phyloP scores from a whole-genome alignment of 2,113 vertebrate species.

The Pelusios castaneus region DNA sequence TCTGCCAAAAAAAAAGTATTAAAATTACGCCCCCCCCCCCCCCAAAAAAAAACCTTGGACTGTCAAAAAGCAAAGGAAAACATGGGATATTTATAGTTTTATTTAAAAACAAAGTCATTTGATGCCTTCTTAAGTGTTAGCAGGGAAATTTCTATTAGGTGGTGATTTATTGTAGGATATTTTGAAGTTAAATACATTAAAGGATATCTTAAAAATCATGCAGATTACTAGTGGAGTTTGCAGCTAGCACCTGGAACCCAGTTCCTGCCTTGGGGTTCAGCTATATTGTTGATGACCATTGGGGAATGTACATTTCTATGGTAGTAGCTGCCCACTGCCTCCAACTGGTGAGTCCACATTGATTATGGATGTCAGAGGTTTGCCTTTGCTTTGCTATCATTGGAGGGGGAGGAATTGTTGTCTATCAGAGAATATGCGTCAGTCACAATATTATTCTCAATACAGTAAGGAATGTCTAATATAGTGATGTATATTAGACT shows the following conservation, averaged over 20 bases:
- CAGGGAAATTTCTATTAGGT: slow-evolving; percentile 69
- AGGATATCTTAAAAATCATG: slow-evolving; percentile 49
- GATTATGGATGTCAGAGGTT: background rate
- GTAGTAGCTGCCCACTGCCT: background rate
- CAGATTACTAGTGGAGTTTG: slow-evolving; percentile 48
- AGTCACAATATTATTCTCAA: background rate
- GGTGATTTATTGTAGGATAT: slow-evolving; percentile 59
- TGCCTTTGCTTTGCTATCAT: background rate
- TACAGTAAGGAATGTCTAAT: background rate
- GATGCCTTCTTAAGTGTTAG: slow-evolving; percentile 71
- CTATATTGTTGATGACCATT: background rate
- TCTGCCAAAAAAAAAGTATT: slow-evolving; percentile 65
- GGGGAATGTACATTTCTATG: background rate
- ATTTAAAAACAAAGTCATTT: slow-evolving; percentile 71
- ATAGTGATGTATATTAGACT: background rate
- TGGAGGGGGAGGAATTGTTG: background rate
- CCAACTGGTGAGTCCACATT: background rate
- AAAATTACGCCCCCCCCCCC: too few species aligned
- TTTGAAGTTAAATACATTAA: slow-evolving; percentile 73
- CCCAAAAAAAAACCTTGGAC: slow-evolving; percentile 59
- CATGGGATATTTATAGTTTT: slow-evolving; percentile 76
- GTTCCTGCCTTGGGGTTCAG: background rate
- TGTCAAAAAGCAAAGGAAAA: slow-evolving; percentile 73
- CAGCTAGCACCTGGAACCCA: slow-evolving; percentile 26
- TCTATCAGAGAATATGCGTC: background rate